phyloP scores from a whole-genome alignment of 2,797 vertebrate species.

The Zalophus californianus region DNA sequence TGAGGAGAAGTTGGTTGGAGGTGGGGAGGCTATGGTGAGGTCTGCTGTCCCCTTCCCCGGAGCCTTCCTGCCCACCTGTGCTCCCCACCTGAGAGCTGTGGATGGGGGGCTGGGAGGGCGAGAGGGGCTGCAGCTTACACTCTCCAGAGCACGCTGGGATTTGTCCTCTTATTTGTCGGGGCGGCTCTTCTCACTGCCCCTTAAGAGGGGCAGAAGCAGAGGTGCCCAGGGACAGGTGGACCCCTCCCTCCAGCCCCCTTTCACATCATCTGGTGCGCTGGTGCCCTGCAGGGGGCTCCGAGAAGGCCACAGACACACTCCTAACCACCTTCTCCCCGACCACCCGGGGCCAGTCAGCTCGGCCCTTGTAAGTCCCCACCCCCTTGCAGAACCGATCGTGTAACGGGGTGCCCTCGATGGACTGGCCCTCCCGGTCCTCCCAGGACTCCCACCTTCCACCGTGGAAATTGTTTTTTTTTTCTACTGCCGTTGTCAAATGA shows the following conservation, averaged over 20 bases:
- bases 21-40: background rate
- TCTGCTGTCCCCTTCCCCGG: background rate
- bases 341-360: background rate
- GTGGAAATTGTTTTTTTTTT: background rate
- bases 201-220: background rate
- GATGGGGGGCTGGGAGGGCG: fast-evolving
- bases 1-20: background rate
- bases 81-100: background rate
- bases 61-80: too few species aligned
- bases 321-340: fast-evolving
- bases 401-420: fast-evolving
- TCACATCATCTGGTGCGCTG: fast-evolving
- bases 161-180: fast-evolving
- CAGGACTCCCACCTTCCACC: background rate
- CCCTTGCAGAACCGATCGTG: background rate
- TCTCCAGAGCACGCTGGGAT: background rate
- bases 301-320: background rate
- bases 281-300: background rate
- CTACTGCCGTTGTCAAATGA: background rate
- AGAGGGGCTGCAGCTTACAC: background rate
- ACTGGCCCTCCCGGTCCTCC: background rate
- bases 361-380: fast-evolving
- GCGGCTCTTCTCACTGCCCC: background rate
- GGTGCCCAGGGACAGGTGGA: fast-evolving
- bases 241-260: background rate